Percentiles rank a stretch among this genome's conserved stretches.
Evolutionary conservation across 2,888 invertebrate genomes (phyloP).

Genomic region (Imbricaverruca yamaguchii): DNA sequence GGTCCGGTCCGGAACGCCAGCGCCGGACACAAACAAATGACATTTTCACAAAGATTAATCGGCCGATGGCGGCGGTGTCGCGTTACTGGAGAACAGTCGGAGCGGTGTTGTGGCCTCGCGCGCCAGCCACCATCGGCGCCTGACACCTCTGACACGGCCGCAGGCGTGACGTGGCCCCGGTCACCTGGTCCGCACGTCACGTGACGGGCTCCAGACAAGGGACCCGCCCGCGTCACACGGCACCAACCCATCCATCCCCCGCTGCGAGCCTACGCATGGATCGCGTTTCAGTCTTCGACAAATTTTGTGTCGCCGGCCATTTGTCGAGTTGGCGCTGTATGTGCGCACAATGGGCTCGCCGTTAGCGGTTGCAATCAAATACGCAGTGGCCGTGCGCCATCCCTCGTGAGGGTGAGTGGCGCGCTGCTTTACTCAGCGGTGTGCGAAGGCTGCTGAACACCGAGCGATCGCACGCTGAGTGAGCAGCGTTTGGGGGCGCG

Average conservation of each 20-base stretch:
- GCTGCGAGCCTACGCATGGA: background rate
- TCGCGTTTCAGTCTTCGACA: background rate
- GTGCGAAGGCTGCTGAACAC: too few relatives aligned
- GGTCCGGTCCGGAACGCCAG: background rate
- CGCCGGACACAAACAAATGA: background rate
- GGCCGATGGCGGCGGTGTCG: background rate
- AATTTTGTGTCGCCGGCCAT: background rate
- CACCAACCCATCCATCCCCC: background rate
- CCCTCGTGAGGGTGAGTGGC: too few relatives aligned
- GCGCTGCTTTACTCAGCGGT: too few relatives aligned
- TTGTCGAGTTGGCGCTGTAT: background rate
- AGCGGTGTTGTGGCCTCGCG: background rate
- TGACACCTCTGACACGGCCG: background rate
- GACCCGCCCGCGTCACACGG: background rate
- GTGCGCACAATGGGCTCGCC: background rate
- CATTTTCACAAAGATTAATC: conserved; percentile 20
- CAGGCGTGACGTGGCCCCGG: too few relatives aligned
- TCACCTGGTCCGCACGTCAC: background rate
- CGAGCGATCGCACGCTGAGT: too few relatives aligned
- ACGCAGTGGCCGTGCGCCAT: background rate
- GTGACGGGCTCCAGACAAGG: background rate
- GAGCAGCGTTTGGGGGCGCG: too few relatives aligned
- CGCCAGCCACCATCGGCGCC: background rate
- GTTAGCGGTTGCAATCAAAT: background rate
- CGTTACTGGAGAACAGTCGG: background rate